A percentile compares a stretch with the other conserved stretches of the same genome.
phyloP scores from a whole-genome alignment of 2,113 vertebrate genomes.

The Sinocyclocheilus anophthalmus region DNA sequence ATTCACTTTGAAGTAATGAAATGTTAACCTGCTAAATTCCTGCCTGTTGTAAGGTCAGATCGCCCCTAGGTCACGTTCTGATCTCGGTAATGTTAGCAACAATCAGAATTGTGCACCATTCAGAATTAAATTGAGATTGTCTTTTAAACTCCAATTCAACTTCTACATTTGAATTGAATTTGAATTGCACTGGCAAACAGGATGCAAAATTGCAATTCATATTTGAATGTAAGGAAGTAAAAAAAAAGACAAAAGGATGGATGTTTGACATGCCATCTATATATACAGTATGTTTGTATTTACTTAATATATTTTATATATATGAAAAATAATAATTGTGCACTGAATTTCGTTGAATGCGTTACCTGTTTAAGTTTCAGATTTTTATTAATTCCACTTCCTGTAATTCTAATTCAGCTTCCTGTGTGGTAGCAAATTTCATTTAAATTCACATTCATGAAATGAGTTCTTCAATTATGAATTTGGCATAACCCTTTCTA shows the following conservation, averaged over 20 bases:
- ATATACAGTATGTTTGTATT: neutral
- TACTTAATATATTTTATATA: neutral
- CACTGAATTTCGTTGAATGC: neutral
- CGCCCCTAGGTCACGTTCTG: neutral
- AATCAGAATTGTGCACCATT: neutral
- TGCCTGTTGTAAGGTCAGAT: neutral
- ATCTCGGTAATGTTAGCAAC: neutral
- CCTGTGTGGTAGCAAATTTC: neutral
- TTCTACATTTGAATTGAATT: neutral
- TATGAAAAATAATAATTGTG: neutral
- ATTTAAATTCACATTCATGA: neutral
- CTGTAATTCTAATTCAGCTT: neutral
- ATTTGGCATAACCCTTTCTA: neutral
- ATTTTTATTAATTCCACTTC: neutral
- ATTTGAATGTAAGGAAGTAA: neutral
- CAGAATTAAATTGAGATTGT: neutral
- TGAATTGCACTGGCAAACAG: neutral
- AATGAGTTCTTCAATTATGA: neutral
- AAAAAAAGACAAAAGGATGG: neutral
- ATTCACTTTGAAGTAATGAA: constrained; percentile 22
- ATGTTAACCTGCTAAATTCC: constrained; percentile 2
- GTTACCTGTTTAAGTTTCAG: neutral
- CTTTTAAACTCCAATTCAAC: neutral
- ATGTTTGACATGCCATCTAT: too few species aligned
- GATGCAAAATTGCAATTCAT: neutral